phyloP scores from a whole-genome alignment of 2,797 vertebrate species.

The Orestias chungarensis region DNA sequence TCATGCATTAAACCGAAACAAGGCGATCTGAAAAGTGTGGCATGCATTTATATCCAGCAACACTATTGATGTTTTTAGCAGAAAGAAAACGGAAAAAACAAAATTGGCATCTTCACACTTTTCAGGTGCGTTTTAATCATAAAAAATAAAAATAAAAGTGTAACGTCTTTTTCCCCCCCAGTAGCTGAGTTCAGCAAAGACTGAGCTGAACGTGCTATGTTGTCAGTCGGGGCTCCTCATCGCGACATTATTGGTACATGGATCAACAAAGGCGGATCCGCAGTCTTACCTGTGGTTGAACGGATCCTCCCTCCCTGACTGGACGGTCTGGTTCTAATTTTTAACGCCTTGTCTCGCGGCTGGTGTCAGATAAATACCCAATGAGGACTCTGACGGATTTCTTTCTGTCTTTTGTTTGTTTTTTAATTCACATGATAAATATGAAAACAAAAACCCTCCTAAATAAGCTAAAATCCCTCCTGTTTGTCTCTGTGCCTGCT shows the following conservation, averaged over 20 bases:
- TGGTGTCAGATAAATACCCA: conserved; percentile 35
- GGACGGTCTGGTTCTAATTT: conserved; percentile 58
- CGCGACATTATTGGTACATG: neutral
- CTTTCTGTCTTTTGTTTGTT: neutral
- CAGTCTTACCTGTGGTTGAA: conserved; percentile 33
- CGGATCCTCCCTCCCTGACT: conserved; percentile 49
- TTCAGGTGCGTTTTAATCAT: too few relatives aligned
- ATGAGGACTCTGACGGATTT: conserved; percentile 8
- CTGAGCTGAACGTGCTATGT: neutral
- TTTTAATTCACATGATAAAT: conserved; percentile 3
- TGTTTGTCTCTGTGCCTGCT: neutral
- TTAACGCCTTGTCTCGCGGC: conserved; percentile 33
- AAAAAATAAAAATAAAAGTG: too few relatives aligned
- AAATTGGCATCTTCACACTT: too few relatives aligned
- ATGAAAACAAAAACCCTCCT: neutral
- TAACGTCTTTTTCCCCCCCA: too few relatives aligned
- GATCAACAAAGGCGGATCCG: conserved; percentile 10
- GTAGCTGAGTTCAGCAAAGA: neutral
- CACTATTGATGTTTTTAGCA: too few relatives aligned
- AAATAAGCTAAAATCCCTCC: conserved; percentile 28
- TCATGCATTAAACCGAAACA: neutral
- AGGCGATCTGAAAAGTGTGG: conserved; percentile 1
- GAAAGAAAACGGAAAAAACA: too few relatives aligned
- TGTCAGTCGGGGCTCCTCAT: conserved; percentile 6
- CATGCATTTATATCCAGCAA: neutral